phyloP scores from a whole-genome alignment of 2,797 vertebrate genomes.

The Mus spretus region DNA sequence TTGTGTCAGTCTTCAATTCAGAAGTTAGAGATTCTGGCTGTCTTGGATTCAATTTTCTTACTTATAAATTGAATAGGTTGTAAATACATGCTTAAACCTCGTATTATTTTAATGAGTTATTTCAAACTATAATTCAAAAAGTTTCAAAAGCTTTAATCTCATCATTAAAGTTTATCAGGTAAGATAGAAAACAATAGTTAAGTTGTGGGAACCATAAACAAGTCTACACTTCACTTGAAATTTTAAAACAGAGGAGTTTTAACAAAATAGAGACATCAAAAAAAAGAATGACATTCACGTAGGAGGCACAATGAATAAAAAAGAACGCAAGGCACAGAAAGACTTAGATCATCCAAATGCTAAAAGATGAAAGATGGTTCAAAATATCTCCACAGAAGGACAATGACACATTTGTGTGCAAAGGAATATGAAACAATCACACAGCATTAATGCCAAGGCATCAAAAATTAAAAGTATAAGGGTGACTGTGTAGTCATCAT shows the following conservation, averaged over 20 bases:
- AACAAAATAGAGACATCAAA: constrained; percentile 85
- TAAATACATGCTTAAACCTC: background rate
- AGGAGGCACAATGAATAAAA: constrained; percentile 86
- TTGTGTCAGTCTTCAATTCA: background rate
- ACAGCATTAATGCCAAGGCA: constrained; percentile 85
- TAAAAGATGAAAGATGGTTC: constrained; percentile 89
- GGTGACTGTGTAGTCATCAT: constrained; percentile 86
- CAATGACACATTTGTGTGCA: constrained; percentile 84
- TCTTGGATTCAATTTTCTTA: constrained; percentile 15
- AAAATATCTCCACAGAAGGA: constrained; percentile 86
- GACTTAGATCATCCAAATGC: constrained; percentile 85
- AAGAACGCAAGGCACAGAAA: constrained; percentile 81
- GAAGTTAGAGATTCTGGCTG: background rate
- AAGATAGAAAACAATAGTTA: constrained; percentile 62
- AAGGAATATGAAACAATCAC: constrained; percentile 86
- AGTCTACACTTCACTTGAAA: constrained; percentile 57
- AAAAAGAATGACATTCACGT: constrained; percentile 81
- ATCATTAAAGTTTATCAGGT: constrained; percentile 60
- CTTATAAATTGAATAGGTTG: background rate
- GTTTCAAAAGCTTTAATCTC: constrained; percentile 44
- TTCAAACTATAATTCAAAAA: constrained; percentile 39
- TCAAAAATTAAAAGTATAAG: constrained; percentile 88
- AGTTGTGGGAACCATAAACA: constrained; percentile 51
- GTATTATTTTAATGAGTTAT: background rate
- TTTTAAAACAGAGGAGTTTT: constrained; percentile 85